Conservation (phyloP, 2,888 invertebrate species). For the Tetragonula carbonaria region DNA sequence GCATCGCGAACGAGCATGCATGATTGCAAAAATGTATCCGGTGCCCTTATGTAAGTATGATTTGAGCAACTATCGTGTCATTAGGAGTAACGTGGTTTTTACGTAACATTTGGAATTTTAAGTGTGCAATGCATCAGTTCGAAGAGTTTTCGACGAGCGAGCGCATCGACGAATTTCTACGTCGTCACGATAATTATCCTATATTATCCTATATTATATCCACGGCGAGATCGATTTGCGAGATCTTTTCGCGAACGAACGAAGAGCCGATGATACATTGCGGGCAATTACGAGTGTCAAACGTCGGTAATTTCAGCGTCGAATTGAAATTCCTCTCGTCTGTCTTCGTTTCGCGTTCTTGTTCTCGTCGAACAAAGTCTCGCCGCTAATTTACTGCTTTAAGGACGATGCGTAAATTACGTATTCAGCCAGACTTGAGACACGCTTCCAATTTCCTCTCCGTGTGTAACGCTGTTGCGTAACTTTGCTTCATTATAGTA, state of each 20-base stretch:
- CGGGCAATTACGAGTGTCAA: no score
- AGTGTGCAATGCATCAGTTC: background rate
- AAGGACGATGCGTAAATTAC: slow-evolving; percentile 20
- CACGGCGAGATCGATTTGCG: background rate
- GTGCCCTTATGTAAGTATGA: slow-evolving; percentile 37
- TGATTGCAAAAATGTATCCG: slow-evolving; percentile 34
- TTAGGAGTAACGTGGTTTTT: slow-evolving; percentile 40
- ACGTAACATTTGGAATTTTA: slow-evolving; percentile 41
- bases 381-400: background rate
- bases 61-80: slow-evolving; percentile 27
- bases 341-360: background rate
- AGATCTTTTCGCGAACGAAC: no score
- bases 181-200: background rate
- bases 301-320: background rate
- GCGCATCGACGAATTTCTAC: slow-evolving; percentile 11
- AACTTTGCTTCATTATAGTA: slow-evolving; percentile 11
- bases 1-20: background rate
- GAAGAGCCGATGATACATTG: background rate
- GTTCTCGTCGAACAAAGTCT: background rate
- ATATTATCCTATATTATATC: background rate
- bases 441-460: slow-evolving; percentile 3
- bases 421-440: background rate
- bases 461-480: background rate
- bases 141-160: background rate
- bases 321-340: background rate